Evolutionary conservation across 1,140 invertebrate genomes (phyloP).

Genomic region (Aphelinus atriplicis): DNA sequence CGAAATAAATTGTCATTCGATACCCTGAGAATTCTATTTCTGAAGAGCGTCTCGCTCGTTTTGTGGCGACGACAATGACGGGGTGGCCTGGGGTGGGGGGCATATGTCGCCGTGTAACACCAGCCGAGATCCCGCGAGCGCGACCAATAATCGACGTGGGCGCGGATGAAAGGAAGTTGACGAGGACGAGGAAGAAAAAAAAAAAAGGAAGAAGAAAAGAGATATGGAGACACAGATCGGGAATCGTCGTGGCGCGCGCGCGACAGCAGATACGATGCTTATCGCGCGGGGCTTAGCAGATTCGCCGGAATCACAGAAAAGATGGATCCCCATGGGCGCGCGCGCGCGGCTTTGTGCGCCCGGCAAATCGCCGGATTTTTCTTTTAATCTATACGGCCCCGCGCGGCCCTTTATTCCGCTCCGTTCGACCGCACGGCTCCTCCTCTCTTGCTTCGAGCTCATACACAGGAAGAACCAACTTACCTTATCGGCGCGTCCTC

Average conservation of each 20-base stretch:
- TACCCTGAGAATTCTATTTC: slow-evolving; percentile 66
- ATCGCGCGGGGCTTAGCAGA: slow-evolving; percentile 14
- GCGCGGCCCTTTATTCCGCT: too few species aligned
- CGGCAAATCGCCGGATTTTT: slow-evolving; percentile 25
- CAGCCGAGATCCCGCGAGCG: background rate
- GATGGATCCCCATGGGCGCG: background rate
- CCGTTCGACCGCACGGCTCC: too few species aligned
- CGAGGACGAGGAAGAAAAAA: background rate
- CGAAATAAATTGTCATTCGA: slow-evolving; percentile 65
- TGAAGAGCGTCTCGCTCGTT: slow-evolving; percentile 44
- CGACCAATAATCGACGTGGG: slow-evolving; percentile 8
- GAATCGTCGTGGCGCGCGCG: background rate
- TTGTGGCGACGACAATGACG: slow-evolving; percentile 49
- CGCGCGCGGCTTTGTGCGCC: slow-evolving; percentile 5
- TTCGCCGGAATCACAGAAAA: slow-evolving; percentile 26
- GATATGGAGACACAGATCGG: slow-evolving; percentile 10
- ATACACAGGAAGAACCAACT: too few species aligned
- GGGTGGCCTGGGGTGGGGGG: background rate
- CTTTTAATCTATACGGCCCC: slow-evolving; percentile 9
- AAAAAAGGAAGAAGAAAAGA: background rate
- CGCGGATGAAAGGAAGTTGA: slow-evolving; percentile 32
- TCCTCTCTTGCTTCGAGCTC: too few species aligned
- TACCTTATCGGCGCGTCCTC: too few species aligned
- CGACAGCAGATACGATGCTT: slow-evolving; percentile 31
- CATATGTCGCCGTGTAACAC: background rate